A percentile compares a stretch with the other conserved stretches of the same genome.
These are phyloP conservation scores for Brachymystax lenok DNA, from an alignment of 2,797 vertebrate genomes.

Conservation along the genomic window DNA sequence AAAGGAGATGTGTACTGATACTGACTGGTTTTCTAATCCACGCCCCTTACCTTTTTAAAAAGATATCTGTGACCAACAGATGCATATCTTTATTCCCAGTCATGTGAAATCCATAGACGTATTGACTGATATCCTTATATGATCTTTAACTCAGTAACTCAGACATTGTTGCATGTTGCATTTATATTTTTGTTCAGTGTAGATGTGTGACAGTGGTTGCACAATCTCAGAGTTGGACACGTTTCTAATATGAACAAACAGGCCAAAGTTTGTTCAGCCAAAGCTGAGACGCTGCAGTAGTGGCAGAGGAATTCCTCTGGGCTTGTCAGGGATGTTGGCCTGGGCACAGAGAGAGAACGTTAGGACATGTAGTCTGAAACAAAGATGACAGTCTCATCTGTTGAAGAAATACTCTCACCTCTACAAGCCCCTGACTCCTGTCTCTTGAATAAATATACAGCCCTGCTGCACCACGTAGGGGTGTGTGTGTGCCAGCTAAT, in stretches of 20 bases:
- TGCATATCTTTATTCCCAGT: too few relatives aligned
- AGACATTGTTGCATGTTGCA: too few relatives aligned
- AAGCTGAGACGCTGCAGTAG: conserved; percentile 29
- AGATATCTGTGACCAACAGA: too few relatives aligned
- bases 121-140: too few relatives aligned
- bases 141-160: too few relatives aligned
- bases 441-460: neutral
- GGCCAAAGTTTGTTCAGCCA: conserved; percentile 36
- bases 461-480: neutral
- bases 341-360: conserved; percentile 33
- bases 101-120: too few relatives aligned
- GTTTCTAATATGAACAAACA: conserved; percentile 52
- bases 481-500: conserved; percentile 4
- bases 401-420: conserved; percentile 45
- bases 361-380: conserved; percentile 33
- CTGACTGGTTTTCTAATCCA: too few relatives aligned
- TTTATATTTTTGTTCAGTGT: too few relatives aligned
- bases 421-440: conserved; percentile 3
- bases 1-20: too few relatives aligned
- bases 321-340: conserved; percentile 36
- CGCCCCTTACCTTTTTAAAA: too few relatives aligned
- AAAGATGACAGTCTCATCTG: conserved; percentile 44
- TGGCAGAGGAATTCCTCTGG: conserved; percentile 23
- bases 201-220: conserved; percentile 45
- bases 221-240: conserved; percentile 41